Percentiles rank a stretch among this genome's conserved stretches.
phyloP scores from a whole-genome alignment of 2,888 invertebrate genomes.

The Ecdyonurus torrentis region DNA sequence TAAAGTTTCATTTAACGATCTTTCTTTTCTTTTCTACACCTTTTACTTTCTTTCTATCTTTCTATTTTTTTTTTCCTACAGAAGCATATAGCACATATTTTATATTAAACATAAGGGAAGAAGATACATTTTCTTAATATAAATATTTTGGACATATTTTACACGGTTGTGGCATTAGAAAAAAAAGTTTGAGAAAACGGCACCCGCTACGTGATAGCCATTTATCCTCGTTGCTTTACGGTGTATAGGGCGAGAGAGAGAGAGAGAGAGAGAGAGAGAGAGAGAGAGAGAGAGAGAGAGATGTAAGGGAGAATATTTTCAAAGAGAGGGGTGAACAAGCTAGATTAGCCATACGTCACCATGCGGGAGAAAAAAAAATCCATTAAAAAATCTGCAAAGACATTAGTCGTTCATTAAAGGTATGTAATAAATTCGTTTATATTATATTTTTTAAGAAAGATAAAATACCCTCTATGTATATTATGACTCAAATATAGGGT shows the following conservation, averaged over 20 bases:
- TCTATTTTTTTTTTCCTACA: too few species aligned
- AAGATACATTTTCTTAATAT: background rate
- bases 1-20: too few species aligned
- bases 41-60: too few species aligned
- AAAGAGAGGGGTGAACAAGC: background rate
- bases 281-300: too few species aligned
- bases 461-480: background rate
- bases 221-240: background rate
- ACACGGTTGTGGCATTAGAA: background rate
- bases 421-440: background rate
- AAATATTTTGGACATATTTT: background rate
- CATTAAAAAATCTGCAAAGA: background rate
- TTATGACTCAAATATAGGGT: background rate
- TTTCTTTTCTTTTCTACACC: too few species aligned
- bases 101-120: too few species aligned
- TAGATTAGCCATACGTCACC: background rate
- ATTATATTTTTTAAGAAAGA: background rate
- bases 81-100: too few species aligned
- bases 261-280: too few species aligned
- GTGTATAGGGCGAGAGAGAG: too few species aligned
- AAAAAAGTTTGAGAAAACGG: background rate
- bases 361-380: background rate
- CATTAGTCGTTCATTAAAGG: background rate
- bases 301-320: background rate
- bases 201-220: background rate